Conservation (phyloP, 2,888 invertebrate species). For the Apamea epomidion region DNA sequence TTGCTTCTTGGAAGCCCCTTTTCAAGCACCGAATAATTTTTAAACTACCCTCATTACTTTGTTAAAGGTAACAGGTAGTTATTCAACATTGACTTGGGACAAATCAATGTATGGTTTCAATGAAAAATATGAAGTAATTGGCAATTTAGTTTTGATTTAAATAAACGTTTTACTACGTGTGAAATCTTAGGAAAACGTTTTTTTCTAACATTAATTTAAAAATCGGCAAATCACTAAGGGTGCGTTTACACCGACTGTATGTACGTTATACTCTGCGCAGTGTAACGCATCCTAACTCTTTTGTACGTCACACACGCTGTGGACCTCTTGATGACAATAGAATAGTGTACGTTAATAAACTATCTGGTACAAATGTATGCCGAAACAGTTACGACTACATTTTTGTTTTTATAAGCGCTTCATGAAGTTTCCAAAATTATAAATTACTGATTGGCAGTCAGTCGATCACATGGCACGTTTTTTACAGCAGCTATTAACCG, state of each 20-base stretch:
- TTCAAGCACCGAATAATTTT: constrained; percentile 28
- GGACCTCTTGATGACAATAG: constrained; percentile 80
- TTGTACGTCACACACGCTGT: constrained; percentile 72
- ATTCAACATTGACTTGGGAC: constrained; percentile 5
- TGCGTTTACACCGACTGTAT: constrained; percentile 59
- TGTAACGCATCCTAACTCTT: constrained; percentile 49
- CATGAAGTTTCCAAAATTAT: constrained; percentile 23
- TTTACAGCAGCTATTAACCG: not conserved
- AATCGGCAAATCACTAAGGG: constrained; percentile 78
- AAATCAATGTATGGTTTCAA: constrained; percentile 9
- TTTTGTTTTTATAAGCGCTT: constrained; percentile 62
- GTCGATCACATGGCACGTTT: not conserved
- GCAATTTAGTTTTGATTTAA: constrained; percentile 21
- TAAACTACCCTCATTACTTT: constrained; percentile 2
- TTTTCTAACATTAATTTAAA: constrained; percentile 66
- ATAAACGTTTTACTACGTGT: not conserved
- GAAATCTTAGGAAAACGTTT: constrained; percentile 9
- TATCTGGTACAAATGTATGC: constrained; percentile 80
- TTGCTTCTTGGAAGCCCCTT: constrained; percentile 61
- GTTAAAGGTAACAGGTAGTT: not conserved
- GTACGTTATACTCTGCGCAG: constrained; percentile 24
- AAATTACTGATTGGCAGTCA: not conserved
- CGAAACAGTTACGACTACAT: constrained; percentile 67
- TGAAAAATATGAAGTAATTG: not conserved
- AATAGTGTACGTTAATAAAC: constrained; percentile 74